Conservation (phyloP, 2,797 vertebrate genomes). For the Lithobates pipiens region DNA sequence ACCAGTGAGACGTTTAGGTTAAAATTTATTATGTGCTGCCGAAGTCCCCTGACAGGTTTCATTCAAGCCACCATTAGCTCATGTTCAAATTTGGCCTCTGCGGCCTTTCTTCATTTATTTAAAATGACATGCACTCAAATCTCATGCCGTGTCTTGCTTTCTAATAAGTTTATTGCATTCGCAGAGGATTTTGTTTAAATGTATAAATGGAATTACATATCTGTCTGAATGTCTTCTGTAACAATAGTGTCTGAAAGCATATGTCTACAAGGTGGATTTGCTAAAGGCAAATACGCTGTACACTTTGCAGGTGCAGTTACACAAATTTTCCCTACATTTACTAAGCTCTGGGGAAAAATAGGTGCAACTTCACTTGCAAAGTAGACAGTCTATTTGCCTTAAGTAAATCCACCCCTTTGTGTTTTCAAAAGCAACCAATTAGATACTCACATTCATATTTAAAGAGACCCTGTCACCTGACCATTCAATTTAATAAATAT, state of each 20-base stretch:
- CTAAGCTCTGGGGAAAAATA: no score
- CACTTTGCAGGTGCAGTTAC: no score
- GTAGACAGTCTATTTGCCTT: no score
- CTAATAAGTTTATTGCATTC: constrained; percentile 24
- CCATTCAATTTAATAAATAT: no score
- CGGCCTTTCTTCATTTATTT: constrained; percentile 57
- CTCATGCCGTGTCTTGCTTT: constrained; percentile 35
- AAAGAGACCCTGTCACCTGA: neutral
- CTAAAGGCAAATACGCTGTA: no score
- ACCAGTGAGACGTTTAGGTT: constrained; percentile 48
- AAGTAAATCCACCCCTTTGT: neutral
- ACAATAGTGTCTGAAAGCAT: neutral
- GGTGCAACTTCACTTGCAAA: no score
- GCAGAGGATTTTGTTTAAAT: neutral
- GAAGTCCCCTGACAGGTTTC: constrained; percentile 57
- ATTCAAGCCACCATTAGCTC: constrained; percentile 62
- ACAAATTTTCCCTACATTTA: no score
- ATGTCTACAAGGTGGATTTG: neutral
- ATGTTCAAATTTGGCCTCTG: constrained; percentile 57
- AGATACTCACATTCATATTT: neutral
- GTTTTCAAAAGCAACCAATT: neutral
- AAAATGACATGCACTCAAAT: constrained; percentile 42
- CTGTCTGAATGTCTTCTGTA: neutral
- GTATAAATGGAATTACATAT: neutral
- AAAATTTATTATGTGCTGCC: constrained; percentile 55